These are phyloP conservation scores for Melopsittacus undulatus DNA, from an alignment of 2,797 vertebrate genomes.

Conservation along the genomic window DNA sequence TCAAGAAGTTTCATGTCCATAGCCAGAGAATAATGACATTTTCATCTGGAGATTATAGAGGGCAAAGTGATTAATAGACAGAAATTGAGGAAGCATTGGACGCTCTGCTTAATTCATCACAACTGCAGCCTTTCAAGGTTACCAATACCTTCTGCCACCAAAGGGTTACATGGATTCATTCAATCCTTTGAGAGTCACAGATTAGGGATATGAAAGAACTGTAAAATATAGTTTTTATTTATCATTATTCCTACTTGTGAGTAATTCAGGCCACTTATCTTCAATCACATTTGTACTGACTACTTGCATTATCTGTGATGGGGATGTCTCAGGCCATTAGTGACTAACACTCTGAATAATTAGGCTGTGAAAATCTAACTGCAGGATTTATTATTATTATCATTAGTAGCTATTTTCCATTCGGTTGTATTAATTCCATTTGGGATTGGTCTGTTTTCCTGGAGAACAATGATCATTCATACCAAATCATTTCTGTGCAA, in stretches of 20 bases:
- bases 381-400: slow-evolving; percentile 64
- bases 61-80: neutral
- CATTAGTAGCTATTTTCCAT: slow-evolving; percentile 68
- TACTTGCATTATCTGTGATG: slow-evolving; percentile 52
- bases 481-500: neutral
- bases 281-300: slow-evolving; percentile 5
- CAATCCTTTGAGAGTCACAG: neutral
- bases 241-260: neutral
- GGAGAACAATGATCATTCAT: neutral
- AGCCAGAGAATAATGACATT: neutral
- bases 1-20: neutral
- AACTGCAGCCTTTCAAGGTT: neutral
- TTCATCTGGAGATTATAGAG: neutral
- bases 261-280: slow-evolving; percentile 34
- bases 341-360: slow-evolving; percentile 74
- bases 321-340: slow-evolving; percentile 75
- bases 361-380: slow-evolving; percentile 70
- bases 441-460: slow-evolving; percentile 2
- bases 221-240: slow-evolving; percentile 22
- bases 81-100: neutral
- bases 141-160: neutral
- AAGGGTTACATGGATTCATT: neutral
- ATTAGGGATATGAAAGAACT: neutral
- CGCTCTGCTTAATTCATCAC: neutral
- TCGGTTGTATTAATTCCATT: slow-evolving; percentile 27